Evolutionary conservation across 2,113 vertebrate genomes (phyloP), one percentile per base, ranked within the genome.

Genomic region (Puffinus mauretanicus): DNA sequence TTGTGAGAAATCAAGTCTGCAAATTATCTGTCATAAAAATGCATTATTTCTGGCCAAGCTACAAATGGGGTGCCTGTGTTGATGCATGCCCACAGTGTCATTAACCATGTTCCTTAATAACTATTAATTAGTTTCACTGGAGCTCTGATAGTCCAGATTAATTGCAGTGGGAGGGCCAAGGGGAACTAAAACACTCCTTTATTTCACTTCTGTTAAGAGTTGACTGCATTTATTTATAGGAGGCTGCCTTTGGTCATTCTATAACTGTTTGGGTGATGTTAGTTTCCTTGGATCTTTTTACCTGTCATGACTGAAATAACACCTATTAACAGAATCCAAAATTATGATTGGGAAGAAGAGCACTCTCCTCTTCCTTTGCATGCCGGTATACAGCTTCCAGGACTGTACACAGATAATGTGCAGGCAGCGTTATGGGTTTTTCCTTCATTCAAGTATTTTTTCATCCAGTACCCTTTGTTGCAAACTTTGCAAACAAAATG

Each of bases 1-100:
- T 93, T 91, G 90, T 91, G 70, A 91, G 84, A 88, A 94, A 84
- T 92, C 2, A 9, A 62, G 66, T 78, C 88, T 86, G 71, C 62
- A 96, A 94, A 95, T 96, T 92, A 91, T 88, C 77, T 95, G 62
- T 75, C 20, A 16, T 94, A 96, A 92, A 94, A 95, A 84, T 67
- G 36, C 38, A 76, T 93, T 94, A 92, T 92, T 93, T 94, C 83
- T 94, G 88, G 88, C 81, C 89, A 91, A 96, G 84, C 49, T 97
- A 75, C 90, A 88, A 96, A 95, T 87, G 73, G 80, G 73, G 25
- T 95, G 82, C 49, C 88, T 93, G 88, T 95, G 88, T 94, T 95
- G 88, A 93, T 93, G 91, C 95, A 95, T 95, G 80, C 81, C 38
- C 29, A 72, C 61, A n/a, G 49, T 93, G 86, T 92, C 86, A 94